Conservation (phyloP, 2,888 invertebrate genomes). For the Gibbula magus region DNA sequence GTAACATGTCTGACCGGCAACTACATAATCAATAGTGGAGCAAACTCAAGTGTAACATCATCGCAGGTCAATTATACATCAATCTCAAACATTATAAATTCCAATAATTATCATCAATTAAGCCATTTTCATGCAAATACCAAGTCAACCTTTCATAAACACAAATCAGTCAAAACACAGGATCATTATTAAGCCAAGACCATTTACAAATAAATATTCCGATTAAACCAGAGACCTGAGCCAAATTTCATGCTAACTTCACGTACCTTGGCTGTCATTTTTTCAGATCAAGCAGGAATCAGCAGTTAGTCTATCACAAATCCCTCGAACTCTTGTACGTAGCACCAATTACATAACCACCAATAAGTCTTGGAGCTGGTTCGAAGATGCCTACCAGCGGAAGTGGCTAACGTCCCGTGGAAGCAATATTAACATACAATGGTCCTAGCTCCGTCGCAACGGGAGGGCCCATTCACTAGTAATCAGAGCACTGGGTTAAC, state of each 20-base stretch:
- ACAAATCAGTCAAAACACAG: too few species aligned
- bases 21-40: too few species aligned
- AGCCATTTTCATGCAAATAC: too few species aligned
- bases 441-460: background rate
- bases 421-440: constrained; percentile 10
- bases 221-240: too few species aligned
- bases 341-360: constrained; percentile 8
- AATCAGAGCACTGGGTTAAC: constrained; percentile 3
- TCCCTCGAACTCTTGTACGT: background rate
- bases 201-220: too few species aligned
- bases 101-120: too few species aligned
- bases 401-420: background rate
- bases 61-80: too few species aligned
- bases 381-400: background rate
- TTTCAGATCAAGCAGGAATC: background rate
- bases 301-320: background rate
- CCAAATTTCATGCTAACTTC: background rate
- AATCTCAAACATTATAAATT: too few species aligned
- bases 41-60: too few species aligned
- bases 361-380: background rate
- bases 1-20: too few species aligned
- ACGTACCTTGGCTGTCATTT: constrained; percentile 18
- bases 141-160: too few species aligned
- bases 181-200: too few species aligned
- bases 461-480: background rate